Base-by-base conservation (phyloP, 1,140 invertebrate genomes). In the Danaus melanippus region DNA sequence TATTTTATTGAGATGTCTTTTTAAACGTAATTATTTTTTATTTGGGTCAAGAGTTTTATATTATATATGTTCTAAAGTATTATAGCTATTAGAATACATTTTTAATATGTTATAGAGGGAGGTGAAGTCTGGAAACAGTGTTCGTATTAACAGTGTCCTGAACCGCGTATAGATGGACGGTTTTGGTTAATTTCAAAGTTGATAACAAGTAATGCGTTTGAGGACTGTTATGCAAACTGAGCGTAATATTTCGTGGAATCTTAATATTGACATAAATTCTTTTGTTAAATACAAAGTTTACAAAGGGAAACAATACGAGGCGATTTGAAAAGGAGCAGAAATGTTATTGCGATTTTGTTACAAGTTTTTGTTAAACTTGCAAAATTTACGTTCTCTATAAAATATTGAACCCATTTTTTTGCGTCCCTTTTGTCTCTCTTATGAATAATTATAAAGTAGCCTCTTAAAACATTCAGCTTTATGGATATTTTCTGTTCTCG, bases 211-310 rank as follows among this genome's bases (percentile, higher is more conserved):
- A 42, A 15, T 15, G 46, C 12, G n/a, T 32, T 53, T 12, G 17
- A 42, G 73, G 72, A 75, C 66, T 60, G 69, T 80, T 70, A 71
- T 64, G 71, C 67, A 77, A 81, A 66, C 50, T 51, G 46, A 55
- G 59, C 45, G 66, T 58, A 58, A 58, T 53, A 46, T 54, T 84
- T 85, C 82, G 77, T 62, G 70, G 79, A 83, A 85, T 80, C 77
- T 76, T 65, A 73, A 82, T 78, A 80, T 72, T 73, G 69, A 60
- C 62, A 62, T 53, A 61, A 74, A 78, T 54, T 65, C 68, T 71
- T 69, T 76, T 77, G 74, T 68, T 50, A 55, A 58, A 68, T 67
- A 71, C 79, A 76, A 71, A 51, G 48, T 64, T 50, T 66, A 65
- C 59, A 69, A 69, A 62, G 54, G 54, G 53, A 46, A 41, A 79